Base-by-base conservation (phyloP, 1,140 invertebrate species). In the Rhynchophorus ferrugineus region DNA sequence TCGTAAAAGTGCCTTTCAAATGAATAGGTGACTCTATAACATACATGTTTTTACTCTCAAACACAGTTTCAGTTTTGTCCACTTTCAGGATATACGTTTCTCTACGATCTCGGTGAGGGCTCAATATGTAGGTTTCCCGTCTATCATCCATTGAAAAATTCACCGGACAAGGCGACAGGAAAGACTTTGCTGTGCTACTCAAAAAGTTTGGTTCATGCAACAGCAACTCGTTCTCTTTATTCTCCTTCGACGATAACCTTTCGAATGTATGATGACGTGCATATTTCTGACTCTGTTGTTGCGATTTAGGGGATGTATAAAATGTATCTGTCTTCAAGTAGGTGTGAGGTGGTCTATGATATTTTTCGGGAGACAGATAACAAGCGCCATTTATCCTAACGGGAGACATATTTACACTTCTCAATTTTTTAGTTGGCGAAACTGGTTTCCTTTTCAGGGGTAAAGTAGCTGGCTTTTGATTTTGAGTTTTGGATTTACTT, bases 111-210 rank as follows among this genome's bases (percentile, higher is more conserved):
- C 16, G 3, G 3, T 13, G 22, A 3, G 33, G 8, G 11, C 45
- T 42, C 2, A 57, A 17, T n/a, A 49, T 47, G 24, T 52, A 62
- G 1, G 60, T 58, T 14, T 37, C 51, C 21, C 58, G 49, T 16
- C 55, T 34, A 20, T 49, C 46, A 22, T 48, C 16, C 21, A 48
- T 22, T 9, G 14, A 24, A 22, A 60, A 57, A 7, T 42, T 22
- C 1, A 44, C 24, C 20, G 49, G 53, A 8, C 21, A 18, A 9
- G 59, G 43, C 3, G 55, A 54, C 1, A 36, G 9, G 29, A 57
- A 59, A 20, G 44, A 35, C 11, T 35, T 14, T 11, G 21, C 36
- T 19, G 33, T 22, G 9, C 29, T 36, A 17, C 35, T 22, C 3
- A 35, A 13, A 37, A 42, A 42, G 3, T 39, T 6, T 24, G 16